Evolutionary conservation across 2,888 invertebrate species (phyloP), one percentile per base, ranked within the genome.

Genomic region (Loripinus fragilis): DNA sequence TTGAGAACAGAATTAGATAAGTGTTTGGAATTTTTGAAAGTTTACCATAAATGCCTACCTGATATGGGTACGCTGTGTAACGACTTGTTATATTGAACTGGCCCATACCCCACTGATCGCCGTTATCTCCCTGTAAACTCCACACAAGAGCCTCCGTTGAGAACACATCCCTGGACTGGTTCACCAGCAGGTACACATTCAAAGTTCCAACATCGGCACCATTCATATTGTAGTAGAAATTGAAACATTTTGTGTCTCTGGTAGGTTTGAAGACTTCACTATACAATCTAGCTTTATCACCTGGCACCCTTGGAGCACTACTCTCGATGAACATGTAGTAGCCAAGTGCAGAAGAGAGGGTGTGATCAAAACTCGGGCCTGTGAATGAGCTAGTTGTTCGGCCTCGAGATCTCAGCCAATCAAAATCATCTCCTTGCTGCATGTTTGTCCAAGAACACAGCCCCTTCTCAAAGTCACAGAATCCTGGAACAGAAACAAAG

Each of bases 391-490:
- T 87, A 25, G 80, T 67, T 3, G 91, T 91, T 12, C 64, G 69
- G 20, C 90, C 91, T 30, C 80, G 73, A n/a, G 80, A 72, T 69
- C 91, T 78, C 42, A 89, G 72, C 92, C 92, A 93, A 85, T 93
- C 92, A 87, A 91, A 92, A 52, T 91, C 81, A 81, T 92, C 92
- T 42, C 74, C 85, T 50, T 67, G 80, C 73, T 82, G 85, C 48
- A 71, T 78, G 69, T 92, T 92, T 33, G 84, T 86, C 91, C 92
- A 93, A 35, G 87, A 83, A 74, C 94, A 94, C 1, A 89, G 74
- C 48, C 89, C 90, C 38, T 76, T 86, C 74, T 93, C 92, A 85
- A 94, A 94, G 71, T 89, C 87, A 80, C 93, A 93, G 42, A 25
- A 35, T 42, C 67, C 67, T 67, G 45, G 20, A 17, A 20, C 3